Base-by-base conservation (phyloP, 2,888 invertebrate genomes). In the Choristoneura rosaceana region DNA sequence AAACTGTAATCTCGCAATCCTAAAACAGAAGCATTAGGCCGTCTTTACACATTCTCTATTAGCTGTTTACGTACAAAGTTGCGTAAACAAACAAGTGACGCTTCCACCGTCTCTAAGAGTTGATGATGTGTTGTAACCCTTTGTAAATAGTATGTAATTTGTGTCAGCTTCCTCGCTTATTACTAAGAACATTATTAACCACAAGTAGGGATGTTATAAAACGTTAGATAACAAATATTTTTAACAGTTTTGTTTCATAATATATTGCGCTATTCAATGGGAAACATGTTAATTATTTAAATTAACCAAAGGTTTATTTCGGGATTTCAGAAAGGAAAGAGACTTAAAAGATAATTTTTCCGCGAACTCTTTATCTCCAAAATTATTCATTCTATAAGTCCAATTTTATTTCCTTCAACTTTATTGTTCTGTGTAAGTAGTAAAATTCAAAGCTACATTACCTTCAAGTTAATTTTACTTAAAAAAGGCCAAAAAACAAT, bases 41-140 rank as follows among this genome's bases (percentile, higher is more conserved):
- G 45, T 47, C 77, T 82, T 79, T 76, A 82, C 80, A 81, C 83
- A 83, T 86, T 85, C 85, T 83, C 86, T 84, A 83, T 81, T 81
- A 77, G 77, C 78, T 84, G 82, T 69, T 82, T 81, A 79, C 78
- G 76, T 81, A 77, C 80, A 78, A 77, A 77, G 77, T 83, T 84
- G 81, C 81, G 77, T 79, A 81, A 82, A 76, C 73, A 69, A 85
- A 87, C 87, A 87, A 80, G 81, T 76, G 84, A 79, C 83, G 75
- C 80, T 77, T 76, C 74, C 59, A 78, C 76, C 80, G 75, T 83
- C 84, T 83, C 84, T 86, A 81, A 84, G 84, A 85, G 82, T 79
- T 77, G 78, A 83, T 82, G 80, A 64, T 61, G 74, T 84, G 82
- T 81, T 82, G 82, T 81, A 84, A 84, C 52, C 52, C 9, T 55